Percentiles rank a stretch among this genome's conserved stretches.
Evolutionary conservation across 2,888 invertebrate genomes (phyloP).

Genomic region (Linnaemya tessellans): DNA sequence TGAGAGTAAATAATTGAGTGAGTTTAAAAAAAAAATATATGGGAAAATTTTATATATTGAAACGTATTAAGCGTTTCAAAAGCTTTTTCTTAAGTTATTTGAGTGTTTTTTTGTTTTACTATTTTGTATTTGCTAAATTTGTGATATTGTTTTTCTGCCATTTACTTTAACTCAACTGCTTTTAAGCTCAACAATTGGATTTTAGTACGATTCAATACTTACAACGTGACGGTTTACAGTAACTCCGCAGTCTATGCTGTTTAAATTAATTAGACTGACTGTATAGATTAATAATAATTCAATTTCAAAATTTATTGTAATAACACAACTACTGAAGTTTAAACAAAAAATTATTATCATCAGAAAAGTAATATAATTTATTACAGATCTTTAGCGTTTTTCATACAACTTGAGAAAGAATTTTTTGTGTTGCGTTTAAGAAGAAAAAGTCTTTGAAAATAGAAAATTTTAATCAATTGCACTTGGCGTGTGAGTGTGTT

Average conservation of each 20-base stretch:
- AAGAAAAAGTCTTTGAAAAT: slow-evolving; percentile 34
- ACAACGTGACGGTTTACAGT: slow-evolving; percentile 70
- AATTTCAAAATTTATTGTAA: slow-evolving; percentile 45
- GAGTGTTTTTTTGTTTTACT: slow-evolving; percentile 5
- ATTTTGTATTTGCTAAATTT: slow-evolving; percentile 19
- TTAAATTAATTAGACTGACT: slow-evolving; percentile 57
- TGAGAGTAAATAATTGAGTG: slow-evolving; percentile 26
- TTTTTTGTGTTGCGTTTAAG: slow-evolving; percentile 25
- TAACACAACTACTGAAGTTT: slow-evolving; percentile 33
- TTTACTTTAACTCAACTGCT: slow-evolving; percentile 62
- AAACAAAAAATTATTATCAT: slow-evolving; percentile 8
- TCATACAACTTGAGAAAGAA: slow-evolving; percentile 5
- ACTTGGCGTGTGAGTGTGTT: slow-evolving; percentile 58
- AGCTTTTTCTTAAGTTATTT: slow-evolving; percentile 45
- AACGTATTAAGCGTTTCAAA: slow-evolving; percentile 17
- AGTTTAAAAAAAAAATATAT: background rate
- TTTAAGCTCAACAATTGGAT: slow-evolving; percentile 70
- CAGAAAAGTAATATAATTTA: background rate
- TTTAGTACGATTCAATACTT: slow-evolving; percentile 72
- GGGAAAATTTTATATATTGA: background rate
- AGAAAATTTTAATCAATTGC: slow-evolving; percentile 41
- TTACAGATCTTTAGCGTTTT: slow-evolving; percentile 13
- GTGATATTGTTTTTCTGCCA: slow-evolving; percentile 31
- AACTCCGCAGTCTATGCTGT: slow-evolving; percentile 40
- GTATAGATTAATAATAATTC: slow-evolving; percentile 9